Evolutionary conservation across 1,140 invertebrate genomes (phyloP).

Genomic region (Gonioctena quinquepunctata): DNA sequence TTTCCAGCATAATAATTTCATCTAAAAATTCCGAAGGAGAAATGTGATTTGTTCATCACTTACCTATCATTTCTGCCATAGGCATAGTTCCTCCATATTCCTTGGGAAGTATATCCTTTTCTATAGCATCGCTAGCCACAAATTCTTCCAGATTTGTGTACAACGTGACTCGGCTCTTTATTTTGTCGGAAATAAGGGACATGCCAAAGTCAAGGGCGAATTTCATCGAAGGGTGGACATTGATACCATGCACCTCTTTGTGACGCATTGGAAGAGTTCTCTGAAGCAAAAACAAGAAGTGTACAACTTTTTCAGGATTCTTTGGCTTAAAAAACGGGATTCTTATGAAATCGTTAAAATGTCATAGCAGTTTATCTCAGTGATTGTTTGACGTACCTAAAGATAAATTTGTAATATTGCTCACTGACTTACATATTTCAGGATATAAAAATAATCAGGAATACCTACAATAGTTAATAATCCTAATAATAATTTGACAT

Average conservation of each 20-base stretch:
- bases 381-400: too few species aligned
- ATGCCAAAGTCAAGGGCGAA: constrained; percentile 81
- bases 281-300: constrained; percentile 56
- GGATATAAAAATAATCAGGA: too few species aligned
- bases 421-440: too few species aligned
- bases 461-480: too few species aligned
- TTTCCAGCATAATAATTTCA: too few species aligned
- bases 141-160: constrained; percentile 68
- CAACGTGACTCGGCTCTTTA: constrained; percentile 72
- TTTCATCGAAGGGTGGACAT: constrained; percentile 75
- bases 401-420: too few species aligned
- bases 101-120: constrained; percentile 74
- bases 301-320: too few species aligned
- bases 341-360: too few species aligned
- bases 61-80: constrained; percentile 83
- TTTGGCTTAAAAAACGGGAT: background rate
- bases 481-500: too few species aligned
- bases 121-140: constrained; percentile 57
- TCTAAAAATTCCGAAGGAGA: too few species aligned
- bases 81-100: constrained; percentile 82
- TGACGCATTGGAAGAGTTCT: constrained; percentile 82
- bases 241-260: constrained; percentile 80
- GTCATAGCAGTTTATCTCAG: too few species aligned
- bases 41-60: too few species aligned
- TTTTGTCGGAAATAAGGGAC: constrained; percentile 80